phyloP scores from a whole-genome alignment of 2,797 vertebrate genomes.

The Cynopterus sphinx region DNA sequence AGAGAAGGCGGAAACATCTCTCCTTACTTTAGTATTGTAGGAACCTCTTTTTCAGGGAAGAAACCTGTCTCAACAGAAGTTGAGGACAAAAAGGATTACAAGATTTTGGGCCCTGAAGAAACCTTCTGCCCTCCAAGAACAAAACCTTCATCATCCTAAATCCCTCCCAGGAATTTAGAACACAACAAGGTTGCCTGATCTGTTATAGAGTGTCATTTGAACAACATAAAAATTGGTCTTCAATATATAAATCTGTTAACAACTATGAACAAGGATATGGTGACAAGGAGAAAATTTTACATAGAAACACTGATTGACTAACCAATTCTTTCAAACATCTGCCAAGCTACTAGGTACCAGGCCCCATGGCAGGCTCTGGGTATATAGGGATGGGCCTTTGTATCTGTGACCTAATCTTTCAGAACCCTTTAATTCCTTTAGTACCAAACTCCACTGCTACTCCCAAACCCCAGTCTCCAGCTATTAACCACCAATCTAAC shows the following conservation, averaged over 20 bases:
- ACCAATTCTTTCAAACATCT: background rate
- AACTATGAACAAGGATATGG: background rate
- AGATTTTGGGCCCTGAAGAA: background rate
- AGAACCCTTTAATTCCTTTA: background rate
- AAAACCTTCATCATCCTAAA: background rate
- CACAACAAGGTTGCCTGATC: background rate
- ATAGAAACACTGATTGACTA: background rate
- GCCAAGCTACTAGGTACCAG: background rate
- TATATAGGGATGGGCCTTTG: background rate
- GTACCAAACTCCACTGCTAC: background rate
- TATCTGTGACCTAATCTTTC: background rate
- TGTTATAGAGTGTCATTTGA: background rate
- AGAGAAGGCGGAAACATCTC: background rate
- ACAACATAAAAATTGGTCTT: background rate
- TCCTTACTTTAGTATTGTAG: background rate
- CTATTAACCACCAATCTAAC: background rate
- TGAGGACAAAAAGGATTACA: background rate
- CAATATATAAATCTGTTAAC: background rate
- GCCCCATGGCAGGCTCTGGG: background rate
- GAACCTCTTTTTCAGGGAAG: background rate
- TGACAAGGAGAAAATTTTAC: background rate
- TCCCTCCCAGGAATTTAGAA: background rate
- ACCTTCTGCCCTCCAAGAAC: background rate
- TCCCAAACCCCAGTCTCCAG: background rate
- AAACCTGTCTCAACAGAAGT: background rate